These are phyloP conservation scores for Dicyrtomina minuta DNA, from an alignment of 2,888 invertebrate genomes.

Conservation along the genomic window DNA sequence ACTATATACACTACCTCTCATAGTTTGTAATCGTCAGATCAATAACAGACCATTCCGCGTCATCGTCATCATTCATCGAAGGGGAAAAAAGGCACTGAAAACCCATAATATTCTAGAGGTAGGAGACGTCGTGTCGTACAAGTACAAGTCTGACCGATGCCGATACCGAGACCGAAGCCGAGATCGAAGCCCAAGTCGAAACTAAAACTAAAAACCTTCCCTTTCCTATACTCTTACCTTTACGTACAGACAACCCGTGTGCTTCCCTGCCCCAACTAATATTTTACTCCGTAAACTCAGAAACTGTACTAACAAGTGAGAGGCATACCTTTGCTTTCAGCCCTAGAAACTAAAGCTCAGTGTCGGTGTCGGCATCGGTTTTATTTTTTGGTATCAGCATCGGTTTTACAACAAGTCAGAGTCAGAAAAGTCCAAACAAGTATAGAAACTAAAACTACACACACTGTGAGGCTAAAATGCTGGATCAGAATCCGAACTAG, in stretches of 20 bases:
- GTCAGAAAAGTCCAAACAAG: no score
- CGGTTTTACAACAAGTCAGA: no score
- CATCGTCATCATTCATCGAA: constrained; percentile 40
- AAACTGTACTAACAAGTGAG: no score
- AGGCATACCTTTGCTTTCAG: no score
- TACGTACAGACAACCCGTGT: neutral
- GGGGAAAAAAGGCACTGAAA: constrained; percentile 16
- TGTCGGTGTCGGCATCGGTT: no score
- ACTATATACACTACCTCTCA: neutral
- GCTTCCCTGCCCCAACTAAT: no score
- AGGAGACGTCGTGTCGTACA: neutral
- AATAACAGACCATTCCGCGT: constrained; percentile 35
- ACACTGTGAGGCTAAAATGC: no score
- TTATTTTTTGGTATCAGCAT: no score
- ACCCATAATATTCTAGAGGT: neutral
- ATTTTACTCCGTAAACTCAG: no score
- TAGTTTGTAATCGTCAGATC: constrained; percentile 32
- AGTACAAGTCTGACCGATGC: neutral
- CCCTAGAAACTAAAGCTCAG: no score
- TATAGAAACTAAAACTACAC: no score
- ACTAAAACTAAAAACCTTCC: neutral
- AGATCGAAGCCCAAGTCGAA: neutral
- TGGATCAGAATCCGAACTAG: no score
- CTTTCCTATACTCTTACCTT: neutral
- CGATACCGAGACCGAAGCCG: neutral